Evolutionary conservation across 2,113 vertebrate species (phyloP).

Genomic region (Boleophthalmus pectinirostris): DNA sequence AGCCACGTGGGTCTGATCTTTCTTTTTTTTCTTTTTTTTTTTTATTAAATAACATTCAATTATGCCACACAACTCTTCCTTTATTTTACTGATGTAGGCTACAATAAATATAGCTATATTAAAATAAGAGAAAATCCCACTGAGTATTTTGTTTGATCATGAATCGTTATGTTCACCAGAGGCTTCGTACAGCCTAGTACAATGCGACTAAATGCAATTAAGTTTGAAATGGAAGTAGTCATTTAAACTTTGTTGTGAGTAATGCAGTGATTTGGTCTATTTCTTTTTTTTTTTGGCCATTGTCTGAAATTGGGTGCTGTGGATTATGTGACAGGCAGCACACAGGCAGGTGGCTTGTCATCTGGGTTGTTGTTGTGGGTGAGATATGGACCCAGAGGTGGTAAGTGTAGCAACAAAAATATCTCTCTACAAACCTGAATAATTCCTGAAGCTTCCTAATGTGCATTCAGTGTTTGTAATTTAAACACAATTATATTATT

Average conservation of each 20-base stretch:
- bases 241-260: conserved; percentile 17
- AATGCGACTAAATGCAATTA: not conserved
- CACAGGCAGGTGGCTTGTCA: conserved; percentile 1
- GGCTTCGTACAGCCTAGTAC: not conserved
- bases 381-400: not conserved
- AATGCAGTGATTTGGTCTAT: not conserved
- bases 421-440: not conserved
- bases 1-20: conserved; percentile 52
- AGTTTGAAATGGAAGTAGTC: not conserved
- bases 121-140: no score
- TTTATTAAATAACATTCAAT: not conserved
- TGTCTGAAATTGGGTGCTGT: not conserved
- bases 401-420: not conserved
- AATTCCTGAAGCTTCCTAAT: not conserved
- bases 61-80: not conserved
- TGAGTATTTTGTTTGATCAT: not conserved
- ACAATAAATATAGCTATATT: no score
- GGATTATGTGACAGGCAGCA: not conserved
- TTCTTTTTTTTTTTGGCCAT: not conserved
- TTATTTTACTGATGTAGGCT: not conserved
- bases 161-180: not conserved
- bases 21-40: no score
- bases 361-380: not conserved
- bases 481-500: no score
- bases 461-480: not conserved